Conservation (phyloP, 2,113 vertebrate genomes). For the Bos javanicus region DNA sequence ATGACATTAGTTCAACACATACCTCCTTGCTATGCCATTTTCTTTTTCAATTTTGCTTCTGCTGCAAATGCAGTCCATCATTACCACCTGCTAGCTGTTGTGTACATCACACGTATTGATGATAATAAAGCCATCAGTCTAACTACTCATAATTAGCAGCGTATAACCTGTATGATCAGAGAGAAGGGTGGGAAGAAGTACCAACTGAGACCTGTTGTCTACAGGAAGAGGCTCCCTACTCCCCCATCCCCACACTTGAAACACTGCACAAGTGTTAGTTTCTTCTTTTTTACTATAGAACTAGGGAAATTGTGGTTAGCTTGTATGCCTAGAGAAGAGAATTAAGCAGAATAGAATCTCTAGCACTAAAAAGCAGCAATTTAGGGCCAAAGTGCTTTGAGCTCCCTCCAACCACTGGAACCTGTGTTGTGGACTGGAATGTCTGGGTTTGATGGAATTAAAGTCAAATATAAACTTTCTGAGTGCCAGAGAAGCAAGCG, state of each 20-base stretch:
- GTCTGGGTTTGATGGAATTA: slow-evolving; percentile 71
- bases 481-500: slow-evolving; percentile 62
- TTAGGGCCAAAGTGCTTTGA: slow-evolving; percentile 43
- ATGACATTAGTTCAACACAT: neutral
- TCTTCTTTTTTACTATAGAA: neutral
- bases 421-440: slow-evolving; percentile 61
- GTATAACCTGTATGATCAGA: neutral
- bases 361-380: slow-evolving; percentile 31
- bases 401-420: slow-evolving; percentile 55
- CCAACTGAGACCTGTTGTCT: neutral
- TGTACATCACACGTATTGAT: neutral
- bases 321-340: neutral
- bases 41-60: neutral
- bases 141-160: neutral
- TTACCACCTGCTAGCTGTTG: neutral
- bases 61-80: neutral
- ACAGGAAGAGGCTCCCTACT: neutral
- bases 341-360: slow-evolving; percentile 12
- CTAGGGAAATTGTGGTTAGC: neutral
- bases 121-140: neutral
- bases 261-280: neutral
- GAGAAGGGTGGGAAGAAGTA: neutral
- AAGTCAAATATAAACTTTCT: slow-evolving; percentile 76
- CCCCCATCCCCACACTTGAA: neutral
- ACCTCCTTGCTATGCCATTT: neutral